These are phyloP conservation scores for Phoxinus dragarum DNA, from an alignment of 2,797 vertebrate genomes.

Conservation along the genomic window DNA sequence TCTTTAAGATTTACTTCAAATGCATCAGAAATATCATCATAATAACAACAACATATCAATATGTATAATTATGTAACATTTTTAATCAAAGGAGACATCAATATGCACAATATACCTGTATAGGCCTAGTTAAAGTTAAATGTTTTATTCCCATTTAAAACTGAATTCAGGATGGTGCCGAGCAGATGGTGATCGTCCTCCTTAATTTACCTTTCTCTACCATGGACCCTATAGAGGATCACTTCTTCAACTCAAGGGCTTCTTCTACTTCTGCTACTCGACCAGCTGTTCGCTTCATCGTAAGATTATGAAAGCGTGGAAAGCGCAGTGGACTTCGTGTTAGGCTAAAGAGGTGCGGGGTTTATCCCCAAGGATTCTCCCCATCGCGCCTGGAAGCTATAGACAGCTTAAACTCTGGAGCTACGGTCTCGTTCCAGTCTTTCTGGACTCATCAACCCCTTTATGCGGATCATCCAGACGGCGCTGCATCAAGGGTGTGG, in stretches of 20 bases:
- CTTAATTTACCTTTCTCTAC: too few species aligned
- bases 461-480: neutral
- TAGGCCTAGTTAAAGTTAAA: neutral
- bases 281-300: neutral
- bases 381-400: neutral
- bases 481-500: neutral
- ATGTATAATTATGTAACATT: neutral
- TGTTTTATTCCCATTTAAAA: neutral
- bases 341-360: neutral
- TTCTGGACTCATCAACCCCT: neutral
- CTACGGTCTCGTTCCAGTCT: neutral
- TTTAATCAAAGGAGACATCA: neutral
- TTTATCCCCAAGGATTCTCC: neutral
- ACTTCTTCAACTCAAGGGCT: neutral
- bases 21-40: neutral
- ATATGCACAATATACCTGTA: neutral
- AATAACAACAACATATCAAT: neutral
- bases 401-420: neutral
- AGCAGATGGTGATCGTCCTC: too few species aligned
- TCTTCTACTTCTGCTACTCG: neutral
- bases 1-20: neutral
- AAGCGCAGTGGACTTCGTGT: neutral
- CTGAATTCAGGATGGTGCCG: too few species aligned
- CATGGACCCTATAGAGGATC: neutral
- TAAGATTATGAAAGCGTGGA: neutral